These are phyloP conservation scores for Metaphire vulgaris DNA, from an alignment of 1,140 invertebrate genomes.

Conservation along the genomic window DNA sequence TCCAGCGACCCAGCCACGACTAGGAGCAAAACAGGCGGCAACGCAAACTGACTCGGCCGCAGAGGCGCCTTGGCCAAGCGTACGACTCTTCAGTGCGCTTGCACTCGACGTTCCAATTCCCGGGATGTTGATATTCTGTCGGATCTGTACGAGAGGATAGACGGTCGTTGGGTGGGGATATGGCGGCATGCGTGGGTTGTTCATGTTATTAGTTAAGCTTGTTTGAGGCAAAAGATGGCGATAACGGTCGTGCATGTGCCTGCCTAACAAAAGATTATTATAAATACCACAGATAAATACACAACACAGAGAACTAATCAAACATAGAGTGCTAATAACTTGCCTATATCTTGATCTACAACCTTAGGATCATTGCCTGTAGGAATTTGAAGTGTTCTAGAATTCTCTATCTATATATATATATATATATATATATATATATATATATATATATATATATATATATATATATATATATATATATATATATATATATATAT, in stretches of 20 bases:
- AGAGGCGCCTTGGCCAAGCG: conserved; percentile 30
- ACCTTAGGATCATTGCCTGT: neutral
- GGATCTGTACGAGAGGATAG: conserved; percentile 73
- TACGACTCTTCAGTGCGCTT: conserved; percentile 30
- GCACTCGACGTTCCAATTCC: conserved; percentile 35
- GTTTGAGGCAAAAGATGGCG: conserved; percentile 59
- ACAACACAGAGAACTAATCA: neutral
- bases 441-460: too few relatives aligned
- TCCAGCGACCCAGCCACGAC: conserved; percentile 63
- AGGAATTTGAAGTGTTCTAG: neutral
- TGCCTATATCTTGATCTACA: neutral
- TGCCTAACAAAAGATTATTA: too few relatives aligned
- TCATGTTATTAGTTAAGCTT: conserved; percentile 43
- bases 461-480: too few relatives aligned
- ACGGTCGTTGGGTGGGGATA: conserved; percentile 75
- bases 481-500: too few relatives aligned
- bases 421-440: neutral
- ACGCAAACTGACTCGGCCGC: conserved; percentile 56
- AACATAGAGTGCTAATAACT: neutral
- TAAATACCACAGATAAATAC: neutral
- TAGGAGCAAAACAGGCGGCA: conserved; percentile 68
- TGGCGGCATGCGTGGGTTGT: conserved; percentile 74
- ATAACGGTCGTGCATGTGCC: neutral
- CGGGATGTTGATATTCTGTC: conserved; percentile 60
- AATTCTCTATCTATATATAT: neutral